phyloP scores from a whole-genome alignment of 1,140 invertebrate genomes.

The Galleria mellonella region DNA sequence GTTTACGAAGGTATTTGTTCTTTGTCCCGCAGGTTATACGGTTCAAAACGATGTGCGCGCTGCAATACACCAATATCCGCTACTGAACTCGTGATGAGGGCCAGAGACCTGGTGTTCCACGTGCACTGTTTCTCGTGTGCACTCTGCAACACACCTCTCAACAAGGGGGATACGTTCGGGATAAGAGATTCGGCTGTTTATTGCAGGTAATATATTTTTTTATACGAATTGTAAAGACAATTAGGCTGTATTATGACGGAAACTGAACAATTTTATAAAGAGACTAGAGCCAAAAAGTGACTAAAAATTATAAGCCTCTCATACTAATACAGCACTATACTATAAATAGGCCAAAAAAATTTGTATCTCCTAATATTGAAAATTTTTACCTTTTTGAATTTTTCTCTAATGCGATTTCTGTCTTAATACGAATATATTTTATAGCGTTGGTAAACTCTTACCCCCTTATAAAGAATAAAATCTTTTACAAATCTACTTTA shows the following conservation, averaged over 20 bases:
- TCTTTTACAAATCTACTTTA: too few species aligned
- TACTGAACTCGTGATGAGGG: slow-evolving; percentile 96
- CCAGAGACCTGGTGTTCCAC: slow-evolving; percentile 94
- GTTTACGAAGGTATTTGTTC: neutral
- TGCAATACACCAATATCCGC: slow-evolving; percentile 94
- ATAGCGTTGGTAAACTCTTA: too few species aligned
- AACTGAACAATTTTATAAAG: neutral
- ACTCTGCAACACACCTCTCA: slow-evolving; percentile 88
- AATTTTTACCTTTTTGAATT: too few species aligned
- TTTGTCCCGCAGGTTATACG: slow-evolving; percentile 82
- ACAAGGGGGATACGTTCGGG: slow-evolving; percentile 95
- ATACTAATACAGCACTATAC: too few species aligned
- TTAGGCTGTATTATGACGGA: neutral
- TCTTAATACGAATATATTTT: too few species aligned
- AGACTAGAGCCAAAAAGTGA: neutral
- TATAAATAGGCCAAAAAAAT: too few species aligned
- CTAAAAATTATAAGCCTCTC: too few species aligned
- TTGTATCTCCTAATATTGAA: too few species aligned
- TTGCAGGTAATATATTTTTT: slow-evolving; percentile 73
- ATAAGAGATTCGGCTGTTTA: slow-evolving; percentile 89
- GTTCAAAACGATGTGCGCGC: slow-evolving; percentile 88
- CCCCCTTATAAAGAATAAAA: too few species aligned
- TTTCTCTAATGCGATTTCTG: too few species aligned
- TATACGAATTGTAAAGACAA: too few species aligned
- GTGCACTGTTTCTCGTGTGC: slow-evolving; percentile 96